These are phyloP conservation scores for Ladona fulva DNA, from an alignment of 1,140 invertebrate species.

Conservation along the genomic window DNA sequence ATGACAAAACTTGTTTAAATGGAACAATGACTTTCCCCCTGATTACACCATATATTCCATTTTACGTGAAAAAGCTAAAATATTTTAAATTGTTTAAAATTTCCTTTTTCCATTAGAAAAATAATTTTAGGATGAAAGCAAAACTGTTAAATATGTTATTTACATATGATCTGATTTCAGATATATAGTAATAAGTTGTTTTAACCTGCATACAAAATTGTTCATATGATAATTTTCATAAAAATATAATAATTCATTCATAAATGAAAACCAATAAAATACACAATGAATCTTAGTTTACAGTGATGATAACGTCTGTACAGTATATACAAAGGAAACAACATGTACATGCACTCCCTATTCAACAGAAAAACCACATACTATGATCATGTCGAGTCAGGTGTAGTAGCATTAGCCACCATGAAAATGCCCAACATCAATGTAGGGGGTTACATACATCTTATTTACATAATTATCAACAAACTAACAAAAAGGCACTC, in stretches of 20 bases:
- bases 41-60: not conserved
- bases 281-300: not conserved
- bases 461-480: not conserved
- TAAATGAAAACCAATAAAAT: not conserved
- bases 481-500: not conserved
- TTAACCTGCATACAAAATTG: not conserved
- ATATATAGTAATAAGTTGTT: not conserved
- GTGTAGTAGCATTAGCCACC: too few relatives aligned
- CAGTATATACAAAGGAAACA: constrained; percentile 7
- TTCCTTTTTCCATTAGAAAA: not conserved
- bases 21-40: not conserved
- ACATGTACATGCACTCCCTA: not conserved
- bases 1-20: not conserved
- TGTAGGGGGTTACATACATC: not conserved
- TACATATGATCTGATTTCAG: not conserved
- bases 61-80: not conserved
- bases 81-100: not conserved
- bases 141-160: not conserved
- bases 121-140: not conserved
- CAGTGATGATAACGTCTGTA: constrained; percentile 5
- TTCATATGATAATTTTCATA: not conserved
- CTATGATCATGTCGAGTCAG: too few relatives aligned
- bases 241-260: constrained; percentile 1
- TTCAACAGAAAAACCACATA: not conserved
- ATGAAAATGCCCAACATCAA: too few relatives aligned